Base-by-base conservation (phyloP, 2,888 invertebrate species). In the Sphaeridia pumilis region DNA sequence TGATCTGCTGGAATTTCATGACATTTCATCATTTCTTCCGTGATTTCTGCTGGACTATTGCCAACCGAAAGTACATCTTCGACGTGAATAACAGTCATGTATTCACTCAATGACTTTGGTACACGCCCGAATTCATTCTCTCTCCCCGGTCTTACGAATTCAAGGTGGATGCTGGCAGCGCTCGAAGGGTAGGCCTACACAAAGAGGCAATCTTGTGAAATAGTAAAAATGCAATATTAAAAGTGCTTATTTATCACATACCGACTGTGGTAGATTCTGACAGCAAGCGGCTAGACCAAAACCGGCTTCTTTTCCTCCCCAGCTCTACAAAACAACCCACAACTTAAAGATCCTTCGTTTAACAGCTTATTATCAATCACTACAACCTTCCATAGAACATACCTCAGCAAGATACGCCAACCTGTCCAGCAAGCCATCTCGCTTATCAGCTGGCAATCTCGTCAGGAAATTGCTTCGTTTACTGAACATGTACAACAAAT, bases 231-330 rank as follows among this genome's bases (percentile, higher is more conserved):
- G 14, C 31, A 10, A 10, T 14, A 31, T 31, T 31, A 31, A 31
- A 31, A 31, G n/a, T n/a, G n/a, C n/a, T n/a, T n/a, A n/a, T n/a
- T n/a, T n/a, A n/a, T 31, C 31, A 48, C 70, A 70, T 71, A 78
- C 78, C 64, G 72, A 70, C 10, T 76, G 69, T 22, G 77, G 74
- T 44, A 79, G 71, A 67, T 80, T 76, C 67, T 79, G 79, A 70
- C 87, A 87, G 68, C 87, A 88, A 66, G 84, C 82, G 24, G 86
- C 84, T 54, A 88, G 71, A 49, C 86, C 85, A 71, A 87, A 86
- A 46, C 87, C 87, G 72, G 86, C 86, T 69, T 87, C 87, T 67
- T 84, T 85, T 42, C 87, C 87, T 61, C 88, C 87, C 84, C 84
- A 85, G 67, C 80, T 82, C 81, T 82, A 66, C 34, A 68, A 63